A percentile compares a stretch with the other conserved stretches of the same genome.
Evolutionary conservation across 2,888 invertebrate genomes (phyloP).

Genomic region (Andrena haemorrhoa): DNA sequence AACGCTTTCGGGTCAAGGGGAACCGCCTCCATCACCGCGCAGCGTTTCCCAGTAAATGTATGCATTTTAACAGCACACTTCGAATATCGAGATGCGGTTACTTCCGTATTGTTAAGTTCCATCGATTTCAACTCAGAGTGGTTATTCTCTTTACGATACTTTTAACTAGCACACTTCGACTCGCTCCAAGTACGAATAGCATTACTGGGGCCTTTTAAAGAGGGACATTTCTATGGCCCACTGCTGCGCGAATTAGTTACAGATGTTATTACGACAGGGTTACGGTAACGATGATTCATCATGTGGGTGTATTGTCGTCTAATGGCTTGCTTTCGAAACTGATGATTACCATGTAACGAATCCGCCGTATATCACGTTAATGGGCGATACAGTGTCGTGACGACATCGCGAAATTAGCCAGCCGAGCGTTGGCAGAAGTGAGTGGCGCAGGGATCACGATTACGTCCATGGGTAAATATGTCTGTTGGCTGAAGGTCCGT

Average conservation of each 20-base stretch:
- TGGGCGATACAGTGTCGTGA: constrained; percentile 61
- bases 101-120: not conserved
- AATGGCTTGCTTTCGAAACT: constrained; percentile 60
- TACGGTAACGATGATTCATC: not conserved
- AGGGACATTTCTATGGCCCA: too few species aligned
- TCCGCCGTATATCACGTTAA: constrained; percentile 58
- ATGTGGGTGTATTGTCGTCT: not conserved
- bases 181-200: not conserved
- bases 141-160: not conserved
- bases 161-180: not conserved
- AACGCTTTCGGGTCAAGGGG: constrained; percentile 46
- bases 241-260: not conserved
- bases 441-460: constrained; percentile 52
- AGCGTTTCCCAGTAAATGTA: constrained; percentile 11
- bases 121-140: not conserved
- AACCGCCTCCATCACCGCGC: not conserved
- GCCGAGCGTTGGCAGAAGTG: constrained; percentile 56
- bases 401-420: constrained; percentile 71
- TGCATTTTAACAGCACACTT: constrained; percentile 27
- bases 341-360: constrained; percentile 32
- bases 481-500: constrained; percentile 28
- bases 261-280: not conserved
- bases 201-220: too few species aligned
- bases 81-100: constrained; percentile 33
- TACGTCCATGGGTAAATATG: constrained; percentile 64